Percentiles rank a stretch among this genome's conserved stretches.
Conservation (phyloP, 2,797 vertebrate species). For the Phrynocephalus forsythii region DNA sequence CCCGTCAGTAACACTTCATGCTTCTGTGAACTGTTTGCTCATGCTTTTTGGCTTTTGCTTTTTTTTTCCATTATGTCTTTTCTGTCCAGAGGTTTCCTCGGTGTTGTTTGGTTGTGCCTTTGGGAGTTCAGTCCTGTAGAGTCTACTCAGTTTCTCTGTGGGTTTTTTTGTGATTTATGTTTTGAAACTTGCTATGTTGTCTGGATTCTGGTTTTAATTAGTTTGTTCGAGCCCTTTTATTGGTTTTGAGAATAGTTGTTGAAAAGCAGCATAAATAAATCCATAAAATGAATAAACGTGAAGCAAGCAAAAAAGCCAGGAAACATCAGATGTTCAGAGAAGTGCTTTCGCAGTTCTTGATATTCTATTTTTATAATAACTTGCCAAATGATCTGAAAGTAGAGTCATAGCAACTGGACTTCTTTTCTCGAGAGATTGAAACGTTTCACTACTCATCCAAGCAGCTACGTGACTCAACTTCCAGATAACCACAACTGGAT, state of each 20-base stretch:
- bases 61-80: background rate
- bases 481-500: too few relatives aligned
- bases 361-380: background rate
- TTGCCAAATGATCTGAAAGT: background rate
- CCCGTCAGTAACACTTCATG: background rate
- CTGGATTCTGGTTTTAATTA: conserved; percentile 13
- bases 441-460: too few relatives aligned
- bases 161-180: conserved; percentile 4
- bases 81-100: background rate
- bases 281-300: background rate
- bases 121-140: background rate
- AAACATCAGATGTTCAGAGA: conserved; percentile 7
- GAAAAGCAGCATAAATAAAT: conserved; percentile 18
- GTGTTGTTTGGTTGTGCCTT: background rate
- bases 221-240: conserved; percentile 22
- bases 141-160: background rate
- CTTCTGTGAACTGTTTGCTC: background rate
- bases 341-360: background rate
- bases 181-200: conserved; percentile 7
- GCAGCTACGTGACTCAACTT: too few relatives aligned
- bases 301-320: background rate
- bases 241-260: conserved; percentile 28
- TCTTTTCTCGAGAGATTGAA: too few relatives aligned
- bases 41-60: background rate
- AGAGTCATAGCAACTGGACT: too few relatives aligned